Base-by-base conservation (phyloP, 2,888 invertebrate species). In the Polydrusus tereticollis region DNA sequence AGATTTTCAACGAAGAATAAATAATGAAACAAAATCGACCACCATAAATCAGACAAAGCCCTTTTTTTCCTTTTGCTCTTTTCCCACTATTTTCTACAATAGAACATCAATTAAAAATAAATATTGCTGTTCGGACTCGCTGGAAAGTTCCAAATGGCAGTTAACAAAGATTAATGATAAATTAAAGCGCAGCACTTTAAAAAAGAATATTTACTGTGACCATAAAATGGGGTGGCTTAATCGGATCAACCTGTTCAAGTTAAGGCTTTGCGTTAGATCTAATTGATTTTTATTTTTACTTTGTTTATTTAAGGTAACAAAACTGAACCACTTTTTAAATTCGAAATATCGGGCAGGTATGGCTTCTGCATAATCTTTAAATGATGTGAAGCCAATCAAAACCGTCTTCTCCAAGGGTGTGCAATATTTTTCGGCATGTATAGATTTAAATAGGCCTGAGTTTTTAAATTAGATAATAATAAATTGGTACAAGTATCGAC, bases 51-150 rank as follows among this genome's bases (percentile, higher is more conserved):
- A 57, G 18, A 16, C 18, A 16, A 36, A 33, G 57, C 20, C 16
- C 8, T 12, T 23, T 20, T 33, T 29, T 57, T 8, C 33, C 20
- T 18, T 33, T 38, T 18, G 18, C n/a, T 21, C 57, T n/a, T 38
- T 38, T 33, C 2, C 57, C 12, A 38, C 14, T 57, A 14, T 33
- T 57, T 33, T 8, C 57, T 57, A 33, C 14, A 36, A 36, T 38
- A 26, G 16, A 33, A 33, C 57, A 57, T 57, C 57, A 57, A 33
- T 33, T 57, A 33, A 57, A 57, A 57, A 57, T 57, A 57, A 57
- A 36, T 57, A 33, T 38, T 38, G 57, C 33, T 33, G 36, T 38
- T 36, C 33, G 33, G 57, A 18, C 21, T 33, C 2, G 23, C 21
- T 47, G 23, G 47, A 47, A 45, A 47, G 47, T 47, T 47, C n/a